Evolutionary conservation across 2,888 invertebrate species (phyloP), one percentile per base, ranked within the genome.

Genomic region (Pogonocherus hispidulus): DNA sequence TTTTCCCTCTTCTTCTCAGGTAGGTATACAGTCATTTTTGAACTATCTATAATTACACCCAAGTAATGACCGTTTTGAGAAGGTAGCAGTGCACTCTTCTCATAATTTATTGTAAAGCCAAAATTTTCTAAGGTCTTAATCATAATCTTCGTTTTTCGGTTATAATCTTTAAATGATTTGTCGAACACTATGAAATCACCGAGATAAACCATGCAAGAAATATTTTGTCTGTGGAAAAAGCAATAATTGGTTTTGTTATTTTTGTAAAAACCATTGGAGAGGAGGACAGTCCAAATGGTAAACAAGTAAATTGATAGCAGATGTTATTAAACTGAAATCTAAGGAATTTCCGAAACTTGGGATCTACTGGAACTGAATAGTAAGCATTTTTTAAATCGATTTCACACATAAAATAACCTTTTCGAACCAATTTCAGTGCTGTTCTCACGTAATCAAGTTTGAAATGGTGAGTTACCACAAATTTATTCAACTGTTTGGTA

Each of bases 291-390:
- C 51, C 51, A 51, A 51, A 23, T 14, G 51, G 51, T 27, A 27
- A 23, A 23, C 51, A 51, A 16, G 51, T 51, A 16, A 51, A 51
- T 51, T 51, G 14, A 51, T 51, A 51, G n/a, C 23, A 16, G 0
- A 14, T 16, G n/a, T 14, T 27, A 23, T 51, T 16, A 14, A 19
- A 23, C 14, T 5, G 1, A 51, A 51, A 51, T 14, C 51, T 23
- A 14, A 23, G 23, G n/a, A 23, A 51, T 27, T 51, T 51, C 16
- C 51, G 23, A 27, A 9, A 11, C 3, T n/a, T 14, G 23, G 49
- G 49, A 23, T 49, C n/a, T 14, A 49, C 14, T n/a, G 49, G 18
- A n/a, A 49, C 14, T 2, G 18, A 8, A n/a, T 16, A 49, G 8
- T 49, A n/a, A n/a, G n/a, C n/a, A 49, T 49, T 18, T 22, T 23